Percentiles rank a stretch among this genome's conserved stretches.
Conservation (phyloP, 2,113 vertebrate species). For the Eonycteris spelaea region DNA sequence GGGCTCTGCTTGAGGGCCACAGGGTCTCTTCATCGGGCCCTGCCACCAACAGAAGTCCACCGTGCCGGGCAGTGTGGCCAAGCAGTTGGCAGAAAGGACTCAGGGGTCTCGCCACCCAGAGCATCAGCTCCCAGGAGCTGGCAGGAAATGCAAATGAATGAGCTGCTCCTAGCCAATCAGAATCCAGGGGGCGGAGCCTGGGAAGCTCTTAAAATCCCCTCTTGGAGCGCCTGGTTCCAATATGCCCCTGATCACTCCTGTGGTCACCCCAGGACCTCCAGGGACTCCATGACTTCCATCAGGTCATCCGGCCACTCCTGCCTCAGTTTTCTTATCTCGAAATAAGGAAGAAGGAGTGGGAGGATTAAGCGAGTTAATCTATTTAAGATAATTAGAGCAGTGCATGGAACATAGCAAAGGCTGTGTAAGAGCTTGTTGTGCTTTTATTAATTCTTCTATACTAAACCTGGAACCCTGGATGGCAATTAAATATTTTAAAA, state of each 20-base stretch:
- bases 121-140: rapidly evolving
- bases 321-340: neutral
- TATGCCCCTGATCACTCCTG: neutral
- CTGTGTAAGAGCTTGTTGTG: neutral
- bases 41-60: too few relatives aligned
- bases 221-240: neutral
- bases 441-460: neutral
- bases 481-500: neutral
- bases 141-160: neutral
- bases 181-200: rapidly evolving
- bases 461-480: neutral
- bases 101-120: neutral
- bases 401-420: neutral
- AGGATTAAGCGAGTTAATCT: neutral
- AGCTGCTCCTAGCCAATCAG: neutral
- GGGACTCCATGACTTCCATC: neutral
- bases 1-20: neutral
- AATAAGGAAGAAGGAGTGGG: neutral
- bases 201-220: neutral
- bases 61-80: neutral
- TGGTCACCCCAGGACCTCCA: neutral
- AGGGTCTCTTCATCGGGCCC: neutral
- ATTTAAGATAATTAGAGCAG: neutral
- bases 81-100: too few relatives aligned
- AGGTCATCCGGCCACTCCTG: neutral